These are phyloP conservation scores for Trichogramma dendrolimi DNA, from an alignment of 2,888 invertebrate species.

Conservation along the genomic window DNA sequence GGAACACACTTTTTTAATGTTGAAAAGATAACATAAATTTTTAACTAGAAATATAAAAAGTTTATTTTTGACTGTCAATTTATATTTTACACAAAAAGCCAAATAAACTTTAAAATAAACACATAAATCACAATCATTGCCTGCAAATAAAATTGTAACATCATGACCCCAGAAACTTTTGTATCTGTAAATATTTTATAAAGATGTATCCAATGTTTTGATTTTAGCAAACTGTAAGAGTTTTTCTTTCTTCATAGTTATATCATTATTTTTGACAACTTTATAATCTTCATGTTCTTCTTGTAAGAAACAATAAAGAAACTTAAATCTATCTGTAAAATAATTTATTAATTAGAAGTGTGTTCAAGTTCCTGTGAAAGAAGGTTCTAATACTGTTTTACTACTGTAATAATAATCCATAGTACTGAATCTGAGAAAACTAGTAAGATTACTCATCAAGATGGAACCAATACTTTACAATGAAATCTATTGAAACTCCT, in stretches of 20 bases:
- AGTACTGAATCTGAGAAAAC: slow-evolving; percentile 9
- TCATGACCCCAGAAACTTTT: too few relatives aligned
- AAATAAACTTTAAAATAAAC: slow-evolving; percentile 19
- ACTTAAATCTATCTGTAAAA: neutral
- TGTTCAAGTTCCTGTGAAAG: slow-evolving; percentile 4
- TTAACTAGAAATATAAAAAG: slow-evolving; percentile 54
- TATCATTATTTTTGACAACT: too few relatives aligned
- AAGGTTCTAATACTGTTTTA: slow-evolving; percentile 18
- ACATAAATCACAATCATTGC: too few relatives aligned
- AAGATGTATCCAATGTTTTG: neutral
- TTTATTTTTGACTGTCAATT: slow-evolving; percentile 9
- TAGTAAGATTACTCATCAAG: slow-evolving; percentile 12
- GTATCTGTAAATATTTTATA: slow-evolving; percentile 1
- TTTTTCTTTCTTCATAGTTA: too few relatives aligned
- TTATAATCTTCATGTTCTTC: too few relatives aligned
- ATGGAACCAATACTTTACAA: neutral
- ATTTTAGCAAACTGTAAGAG: too few relatives aligned
- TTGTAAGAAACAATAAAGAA: too few relatives aligned
- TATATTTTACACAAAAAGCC: slow-evolving; percentile 4
- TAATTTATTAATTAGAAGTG: slow-evolving; percentile 11
- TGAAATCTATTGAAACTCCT: slow-evolving; percentile 44
- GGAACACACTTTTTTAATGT: too few relatives aligned
- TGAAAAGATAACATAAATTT: slow-evolving; percentile 70
- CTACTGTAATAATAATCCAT: too few relatives aligned
- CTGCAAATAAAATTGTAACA: too few relatives aligned